A percentile compares a stretch with the other conserved stretches of the same genome.
phyloP scores from a whole-genome alignment of 1,140 invertebrate genomes.

The Drosophila ambigua region DNA sequence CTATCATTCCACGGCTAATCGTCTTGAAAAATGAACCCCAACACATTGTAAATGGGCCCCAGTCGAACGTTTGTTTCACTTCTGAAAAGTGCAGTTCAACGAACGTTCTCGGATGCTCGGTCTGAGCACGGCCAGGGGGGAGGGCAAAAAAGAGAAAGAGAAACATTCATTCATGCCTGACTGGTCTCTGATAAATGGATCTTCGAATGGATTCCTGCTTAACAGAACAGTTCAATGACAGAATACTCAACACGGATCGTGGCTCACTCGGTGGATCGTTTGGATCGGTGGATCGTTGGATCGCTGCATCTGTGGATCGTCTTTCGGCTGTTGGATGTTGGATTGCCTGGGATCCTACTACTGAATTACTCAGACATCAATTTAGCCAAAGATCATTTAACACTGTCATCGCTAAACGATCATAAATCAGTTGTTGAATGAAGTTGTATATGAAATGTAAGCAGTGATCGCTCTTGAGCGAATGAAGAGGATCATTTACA shows the following conservation, averaged over 20 bases:
- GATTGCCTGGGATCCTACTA: constrained; percentile 47
- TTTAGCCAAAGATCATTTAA: constrained; percentile 60
- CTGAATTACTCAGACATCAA: constrained; percentile 64
- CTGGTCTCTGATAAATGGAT: constrained; percentile 48
- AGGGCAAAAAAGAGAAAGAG: constrained; percentile 9
- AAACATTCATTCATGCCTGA: constrained; percentile 45
- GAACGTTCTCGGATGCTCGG: constrained; percentile 39
- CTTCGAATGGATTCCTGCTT: constrained; percentile 43
- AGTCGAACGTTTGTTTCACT: constrained; percentile 12
- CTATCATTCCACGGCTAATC: constrained; percentile 27
- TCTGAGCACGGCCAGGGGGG: constrained; percentile 17
- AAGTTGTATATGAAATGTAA: constrained; percentile 46
- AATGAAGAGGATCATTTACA: neutral
- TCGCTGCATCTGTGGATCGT: constrained; percentile 15
- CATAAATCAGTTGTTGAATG: constrained; percentile 35
- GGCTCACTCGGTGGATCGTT: constrained; percentile 4
- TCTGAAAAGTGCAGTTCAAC: constrained; percentile 46
- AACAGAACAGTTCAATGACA: constrained; percentile 64
- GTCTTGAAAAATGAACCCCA: constrained; percentile 51
- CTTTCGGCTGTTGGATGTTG: neutral
- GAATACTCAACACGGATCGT: constrained; percentile 60
- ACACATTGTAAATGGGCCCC: constrained; percentile 47
- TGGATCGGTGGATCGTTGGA: neutral
- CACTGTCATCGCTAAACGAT: constrained; percentile 41
- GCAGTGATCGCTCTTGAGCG: neutral